A percentile compares a stretch with the other conserved stretches of the same genome.
These are phyloP conservation scores for Podotricha telesiphe DNA, from an alignment of 2,888 invertebrate genomes.

Conservation along the genomic window DNA sequence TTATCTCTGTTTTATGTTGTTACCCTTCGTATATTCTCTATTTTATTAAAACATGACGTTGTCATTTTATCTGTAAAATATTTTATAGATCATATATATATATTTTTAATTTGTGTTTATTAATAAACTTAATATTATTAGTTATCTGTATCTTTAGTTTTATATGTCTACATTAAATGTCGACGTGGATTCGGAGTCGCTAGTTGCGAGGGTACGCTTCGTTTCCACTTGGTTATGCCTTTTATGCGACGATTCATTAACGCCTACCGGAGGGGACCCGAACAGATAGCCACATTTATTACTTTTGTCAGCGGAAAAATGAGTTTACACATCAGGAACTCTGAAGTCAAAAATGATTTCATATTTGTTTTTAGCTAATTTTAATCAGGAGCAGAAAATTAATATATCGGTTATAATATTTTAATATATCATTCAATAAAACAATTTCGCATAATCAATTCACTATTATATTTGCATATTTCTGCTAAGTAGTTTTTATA, in stretches of 20 bases:
- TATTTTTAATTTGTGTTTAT: neutral
- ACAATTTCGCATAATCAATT: too few relatives aligned
- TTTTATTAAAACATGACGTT: slow-evolving; percentile 38
- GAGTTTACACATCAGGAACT: slow-evolving; percentile 68
- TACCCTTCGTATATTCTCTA: slow-evolving; percentile 40
- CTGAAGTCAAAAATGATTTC: slow-evolving; percentile 41
- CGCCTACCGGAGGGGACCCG: slow-evolving; percentile 65
- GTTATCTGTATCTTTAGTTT: slow-evolving; percentile 28
- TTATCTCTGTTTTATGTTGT: slow-evolving; percentile 48
- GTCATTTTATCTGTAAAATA: slow-evolving; percentile 17
- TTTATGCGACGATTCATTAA: slow-evolving; percentile 81
- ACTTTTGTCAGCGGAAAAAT: slow-evolving; percentile 83
- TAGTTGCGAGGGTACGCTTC: slow-evolving; percentile 54
- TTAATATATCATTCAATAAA: too few relatives aligned
- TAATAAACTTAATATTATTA: neutral
- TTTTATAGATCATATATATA: neutral
- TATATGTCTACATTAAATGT: slow-evolving; percentile 60
- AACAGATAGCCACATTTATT: slow-evolving; percentile 81
- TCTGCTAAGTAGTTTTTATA: too few relatives aligned
- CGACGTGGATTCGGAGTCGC: slow-evolving; percentile 50
- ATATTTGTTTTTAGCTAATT: neutral
- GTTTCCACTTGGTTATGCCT: slow-evolving; percentile 82
- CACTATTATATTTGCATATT: too few relatives aligned
- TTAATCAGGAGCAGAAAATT: neutral
- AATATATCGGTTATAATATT: too few relatives aligned